Evolutionary conservation across 2,113 vertebrate species (phyloP).

Genomic region (Sardina pilchardus): DNA sequence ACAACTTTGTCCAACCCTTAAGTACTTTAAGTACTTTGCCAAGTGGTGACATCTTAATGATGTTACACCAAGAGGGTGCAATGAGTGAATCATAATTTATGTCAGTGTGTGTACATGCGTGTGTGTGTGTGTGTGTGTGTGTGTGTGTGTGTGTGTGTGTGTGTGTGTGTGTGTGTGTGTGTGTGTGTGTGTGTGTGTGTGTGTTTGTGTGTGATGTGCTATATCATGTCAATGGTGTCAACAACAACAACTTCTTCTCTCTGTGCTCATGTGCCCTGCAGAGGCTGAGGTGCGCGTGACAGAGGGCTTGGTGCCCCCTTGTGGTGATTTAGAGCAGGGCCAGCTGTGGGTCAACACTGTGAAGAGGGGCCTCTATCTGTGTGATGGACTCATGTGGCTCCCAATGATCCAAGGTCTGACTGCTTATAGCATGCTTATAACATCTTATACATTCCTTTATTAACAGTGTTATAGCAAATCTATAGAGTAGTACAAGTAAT

Average conservation of each 20-base stretch:
- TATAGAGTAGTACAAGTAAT: not conserved
- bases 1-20: not conserved
- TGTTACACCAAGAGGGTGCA: not conserved
- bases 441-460: not conserved
- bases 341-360: constrained; percentile 85
- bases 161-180: too few species aligned
- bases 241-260: too few species aligned
- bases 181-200: too few species aligned
- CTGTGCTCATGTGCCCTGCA: not conserved
- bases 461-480: not conserved
- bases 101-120: too few species aligned
- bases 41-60: not conserved
- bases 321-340: constrained; percentile 67
- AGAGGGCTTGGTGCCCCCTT: constrained; percentile 71
- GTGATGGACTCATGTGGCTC: constrained; percentile 78
- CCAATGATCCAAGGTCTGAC: constrained; percentile 80
- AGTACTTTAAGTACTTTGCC: too few species aligned
- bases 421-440: not conserved
- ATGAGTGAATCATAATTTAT: too few species aligned
- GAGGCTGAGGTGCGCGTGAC: constrained; percentile 70
- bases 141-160: too few species aligned
- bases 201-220: too few species aligned
- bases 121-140: too few species aligned
- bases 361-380: constrained; percentile 77
- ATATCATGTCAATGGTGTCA: too few species aligned